A percentile compares a stretch with the other conserved stretches of the same genome.
Conservation (phyloP, 1,140 invertebrate species). For the Microplitis mediator region DNA sequence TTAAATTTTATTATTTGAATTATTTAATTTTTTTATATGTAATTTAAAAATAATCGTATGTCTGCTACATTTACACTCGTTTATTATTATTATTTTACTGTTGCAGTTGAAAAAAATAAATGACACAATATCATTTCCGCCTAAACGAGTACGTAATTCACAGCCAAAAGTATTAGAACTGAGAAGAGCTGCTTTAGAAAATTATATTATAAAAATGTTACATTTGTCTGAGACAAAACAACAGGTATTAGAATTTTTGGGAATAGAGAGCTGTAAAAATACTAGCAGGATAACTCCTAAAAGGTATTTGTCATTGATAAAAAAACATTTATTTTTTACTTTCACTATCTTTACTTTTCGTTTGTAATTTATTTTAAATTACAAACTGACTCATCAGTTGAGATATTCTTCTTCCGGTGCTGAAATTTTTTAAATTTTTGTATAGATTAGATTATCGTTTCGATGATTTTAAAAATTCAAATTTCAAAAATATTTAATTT, state of each 20-base stretch:
- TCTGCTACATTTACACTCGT: too few species aligned
- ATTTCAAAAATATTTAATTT: too few species aligned
- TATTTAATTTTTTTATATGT: too few species aligned
- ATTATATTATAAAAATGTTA: slow-evolving; percentile 67
- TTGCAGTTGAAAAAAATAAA: slow-evolving; percentile 47
- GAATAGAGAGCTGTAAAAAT: slow-evolving; percentile 44
- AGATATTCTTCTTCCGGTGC: too few species aligned
- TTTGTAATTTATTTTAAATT: background rate
- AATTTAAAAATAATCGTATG: too few species aligned
- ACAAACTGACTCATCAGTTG: background rate
- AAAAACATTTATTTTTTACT: background rate
- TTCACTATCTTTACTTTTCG: too few species aligned
- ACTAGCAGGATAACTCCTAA: slow-evolving; percentile 35
- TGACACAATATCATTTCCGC: slow-evolving; percentile 66
- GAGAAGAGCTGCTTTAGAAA: slow-evolving; percentile 63
- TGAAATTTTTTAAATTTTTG: too few species aligned
- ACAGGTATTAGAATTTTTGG: slow-evolving; percentile 60
- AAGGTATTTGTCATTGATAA: slow-evolving; percentile 38
- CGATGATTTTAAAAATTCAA: too few species aligned
- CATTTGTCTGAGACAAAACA: slow-evolving; percentile 54
- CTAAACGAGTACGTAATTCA: slow-evolving; percentile 68
- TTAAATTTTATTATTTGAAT: too few species aligned
- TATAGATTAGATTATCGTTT: too few species aligned
- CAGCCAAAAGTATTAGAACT: slow-evolving; percentile 69
- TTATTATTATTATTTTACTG: background rate